phyloP scores from a whole-genome alignment of 2,113 vertebrate species.

The Suricata suricatta region DNA sequence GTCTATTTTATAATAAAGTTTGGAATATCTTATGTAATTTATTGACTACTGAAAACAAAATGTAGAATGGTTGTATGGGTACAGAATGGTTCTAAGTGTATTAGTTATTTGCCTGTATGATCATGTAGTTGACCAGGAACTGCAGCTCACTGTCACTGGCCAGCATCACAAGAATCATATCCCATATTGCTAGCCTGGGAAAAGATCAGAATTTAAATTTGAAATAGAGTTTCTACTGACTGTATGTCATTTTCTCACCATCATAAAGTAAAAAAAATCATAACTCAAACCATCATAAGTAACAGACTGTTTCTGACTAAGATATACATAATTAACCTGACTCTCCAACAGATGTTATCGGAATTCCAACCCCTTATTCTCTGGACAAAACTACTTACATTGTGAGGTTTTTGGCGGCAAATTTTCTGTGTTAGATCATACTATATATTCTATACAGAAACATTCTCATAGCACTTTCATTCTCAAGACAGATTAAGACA shows the following conservation, averaged over 20 bases:
- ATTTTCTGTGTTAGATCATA: conserved; percentile 7
- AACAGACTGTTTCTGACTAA: not conserved
- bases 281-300: not conserved
- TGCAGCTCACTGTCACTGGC: not conserved
- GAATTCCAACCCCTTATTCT: not conserved
- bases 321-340: not conserved
- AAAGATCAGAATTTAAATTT: not conserved
- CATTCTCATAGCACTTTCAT: not conserved
- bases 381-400: not conserved
- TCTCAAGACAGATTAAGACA: conserved; percentile 28
- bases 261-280: not conserved
- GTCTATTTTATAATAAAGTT: not conserved
- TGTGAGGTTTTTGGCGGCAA: not conserved
- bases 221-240: not conserved
- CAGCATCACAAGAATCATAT: not conserved
- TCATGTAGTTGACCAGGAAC: not conserved
- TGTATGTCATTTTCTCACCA: not conserved
- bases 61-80: not conserved
- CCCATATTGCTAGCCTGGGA: not conserved
- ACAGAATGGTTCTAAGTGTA: not conserved
- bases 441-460: conserved; percentile 29
- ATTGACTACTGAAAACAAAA: not conserved
- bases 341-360: not conserved
- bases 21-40: not conserved
- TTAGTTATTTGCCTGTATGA: not conserved